Evolutionary conservation across 1,140 invertebrate species (phyloP), one percentile per base, ranked within the genome.

Genomic region (Chymomyza costata): DNA sequence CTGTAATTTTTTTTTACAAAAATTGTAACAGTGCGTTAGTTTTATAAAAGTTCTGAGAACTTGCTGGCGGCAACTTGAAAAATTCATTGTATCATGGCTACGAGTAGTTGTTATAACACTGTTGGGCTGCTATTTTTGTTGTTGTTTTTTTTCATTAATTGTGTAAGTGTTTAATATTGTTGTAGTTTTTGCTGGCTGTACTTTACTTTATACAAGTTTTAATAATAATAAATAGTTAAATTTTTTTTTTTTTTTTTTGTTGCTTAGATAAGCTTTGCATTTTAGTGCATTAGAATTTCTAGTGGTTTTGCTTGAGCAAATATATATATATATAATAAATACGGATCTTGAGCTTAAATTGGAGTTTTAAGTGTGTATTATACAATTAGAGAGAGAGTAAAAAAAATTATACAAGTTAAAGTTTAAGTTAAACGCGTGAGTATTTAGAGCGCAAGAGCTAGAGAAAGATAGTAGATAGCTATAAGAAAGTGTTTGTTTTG

Each of bases 401-500:
- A 44, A 55, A 43, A 48, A 35, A 62, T 47, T 47, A 54, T 30
- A 61, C 32, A 34, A n/a, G 48, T 32, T 32, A 48, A 34, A 46
- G n/a, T n/a, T n/a, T n/a, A n/a, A n/a, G n/a, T n/a, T n/a, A n/a
- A n/a, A n/a, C n/a, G n/a, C n/a, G n/a, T n/a, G n/a, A n/a, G n/a
- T 6, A 51, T 37, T 49, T 34, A 55, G 35, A 54, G 5, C 67
- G 28, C 43, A 30, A 46, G 34, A 57, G 14, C 57, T 3, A 65
- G 11, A 58, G 45, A 56, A 14, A 54, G 30, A 60, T 30, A 56
- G 49, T 40, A 76, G 44, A 65, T 58, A 62, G 65, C 69, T 69
- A 40, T 65, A 44, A 71, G 69, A 68, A 76, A 60, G 69, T 73
- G 53, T 64, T 49, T 14, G 30, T 30, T 15, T 39, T 74, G 59